Base-by-base conservation (phyloP, 2,888 invertebrate genomes). In the Aspidiotus destructor region DNA sequence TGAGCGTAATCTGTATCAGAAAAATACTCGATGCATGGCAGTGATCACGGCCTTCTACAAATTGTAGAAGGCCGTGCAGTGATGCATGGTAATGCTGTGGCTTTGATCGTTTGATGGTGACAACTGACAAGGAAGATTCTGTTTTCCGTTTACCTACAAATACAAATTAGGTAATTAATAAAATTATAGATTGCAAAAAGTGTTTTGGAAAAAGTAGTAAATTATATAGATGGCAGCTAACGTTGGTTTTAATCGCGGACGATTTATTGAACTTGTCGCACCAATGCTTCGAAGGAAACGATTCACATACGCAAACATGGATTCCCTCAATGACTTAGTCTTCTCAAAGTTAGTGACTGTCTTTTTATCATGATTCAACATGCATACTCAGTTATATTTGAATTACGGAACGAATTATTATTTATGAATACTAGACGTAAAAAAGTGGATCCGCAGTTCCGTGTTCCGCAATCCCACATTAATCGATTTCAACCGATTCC, bases 401-500 rank as follows among this genome's bases (percentile, higher is more conserved):
- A 44, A 44, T 44, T 44, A 44, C 48, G 48, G 48, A 44, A 44
- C 48, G 48, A 44, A 44, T 44, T 44, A 44, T 44, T 44, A 44
- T 44, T 44, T 44, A 44, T 44, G 48, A 44, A 44, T 44, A 44
- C 9, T 44, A 44, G 48, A 44, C 48, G 48, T 44, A 44, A 13
- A 44, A 44, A 44, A 44, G 8, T 44, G 48, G 48, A 13, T 44
- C 48, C 48, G 48, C 48, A 44, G 48, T 44, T 44, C 48, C 48
- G 48, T 44, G 48, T 44, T 8, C 48, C 48, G 48, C 13, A 44
- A 44, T 44, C 48, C 48, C 48, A 44, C 48, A 8, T 44, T 44
- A 44, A 44, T 44, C 48, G 48, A 44, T 44, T 44, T 13, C 48
- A 44, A 44, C 48, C 48, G 48, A 44, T 44, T 44, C 48, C 48